Evolutionary conservation across 2,888 invertebrate genomes (phyloP), one percentile per base, ranked within the genome.

Genomic region (Archaeoteleia sp.): DNA sequence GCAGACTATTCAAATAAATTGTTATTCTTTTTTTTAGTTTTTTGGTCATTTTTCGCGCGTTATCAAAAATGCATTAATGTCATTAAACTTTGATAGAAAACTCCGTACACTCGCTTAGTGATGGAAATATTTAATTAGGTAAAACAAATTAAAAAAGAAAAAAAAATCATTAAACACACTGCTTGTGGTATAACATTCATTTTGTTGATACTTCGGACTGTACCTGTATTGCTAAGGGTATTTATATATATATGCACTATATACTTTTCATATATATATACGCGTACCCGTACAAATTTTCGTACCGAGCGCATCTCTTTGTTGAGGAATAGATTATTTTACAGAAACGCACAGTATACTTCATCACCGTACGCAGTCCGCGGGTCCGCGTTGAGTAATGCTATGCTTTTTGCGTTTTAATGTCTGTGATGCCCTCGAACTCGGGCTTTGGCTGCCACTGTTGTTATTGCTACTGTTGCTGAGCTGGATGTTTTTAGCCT

Each of bases 351-450:
- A 57, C 42, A 65, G 37, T 51, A 57, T 67, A 73, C 71, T 83
- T 83, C 80, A 85, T 85, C 84, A 85, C 84, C 84, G 84, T 75
- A 84, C 82, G 72, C 84, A 83, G 71, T 85, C 84, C 30, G 81
- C 79, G 9, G 81, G 80, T 13, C 79, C 79, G 37, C 83, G 83
- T 25, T 80, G 77, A 37, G 75, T 74, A 29, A 78, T 75, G 57
- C 77, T 80, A 48, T 79, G 79, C 72, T 84, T 84, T 77, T 84
- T 84, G 53, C 84, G 80, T 69, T 84, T 84, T 45, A 79, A 73
- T n/a, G 77, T 75, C 45, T 80, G 78, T 32, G 54, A 63, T 40
- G 78, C 70, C 45, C 78, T 80, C 30, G 80, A 77, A 34, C 77
- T 79, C 45, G 81, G 80, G 73, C 81, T 83, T 45, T 83, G 83